phyloP scores from a whole-genome alignment of 2,113 vertebrate species.

The Cyanoderma ruficeps region DNA sequence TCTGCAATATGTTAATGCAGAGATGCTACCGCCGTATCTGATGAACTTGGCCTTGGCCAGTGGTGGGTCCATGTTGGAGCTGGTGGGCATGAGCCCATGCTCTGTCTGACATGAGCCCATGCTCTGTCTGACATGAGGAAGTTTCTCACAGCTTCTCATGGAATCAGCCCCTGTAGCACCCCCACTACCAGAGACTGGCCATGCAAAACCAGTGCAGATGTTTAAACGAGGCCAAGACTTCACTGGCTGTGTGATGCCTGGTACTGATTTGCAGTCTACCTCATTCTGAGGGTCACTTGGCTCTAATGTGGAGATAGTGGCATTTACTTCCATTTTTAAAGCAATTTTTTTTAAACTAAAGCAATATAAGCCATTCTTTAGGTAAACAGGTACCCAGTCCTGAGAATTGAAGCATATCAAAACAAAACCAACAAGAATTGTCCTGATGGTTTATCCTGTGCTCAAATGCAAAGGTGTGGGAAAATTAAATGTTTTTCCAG shows the following conservation, averaged over 20 bases:
- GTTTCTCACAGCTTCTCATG: background rate
- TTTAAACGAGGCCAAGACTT: background rate
- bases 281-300: background rate
- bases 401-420: background rate
- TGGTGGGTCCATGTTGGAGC: background rate
- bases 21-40: no score
- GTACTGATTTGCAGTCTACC: background rate
- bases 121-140: background rate
- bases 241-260: background rate
- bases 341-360: background rate
- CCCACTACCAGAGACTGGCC: background rate
- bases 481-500: background rate
- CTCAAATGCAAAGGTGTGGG: background rate
- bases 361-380: background rate
- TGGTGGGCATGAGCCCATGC: accelerated
- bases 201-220: background rate
- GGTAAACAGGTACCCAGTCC: background rate
- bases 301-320: background rate
- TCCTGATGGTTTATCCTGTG: background rate
- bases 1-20: background rate
- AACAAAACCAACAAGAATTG: background rate
- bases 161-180: background rate
- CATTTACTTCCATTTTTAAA: background rate
- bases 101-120: background rate
- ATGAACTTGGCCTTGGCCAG: background rate